phyloP scores from a whole-genome alignment of 2,113 vertebrate genomes.

The Gavia stellata region DNA sequence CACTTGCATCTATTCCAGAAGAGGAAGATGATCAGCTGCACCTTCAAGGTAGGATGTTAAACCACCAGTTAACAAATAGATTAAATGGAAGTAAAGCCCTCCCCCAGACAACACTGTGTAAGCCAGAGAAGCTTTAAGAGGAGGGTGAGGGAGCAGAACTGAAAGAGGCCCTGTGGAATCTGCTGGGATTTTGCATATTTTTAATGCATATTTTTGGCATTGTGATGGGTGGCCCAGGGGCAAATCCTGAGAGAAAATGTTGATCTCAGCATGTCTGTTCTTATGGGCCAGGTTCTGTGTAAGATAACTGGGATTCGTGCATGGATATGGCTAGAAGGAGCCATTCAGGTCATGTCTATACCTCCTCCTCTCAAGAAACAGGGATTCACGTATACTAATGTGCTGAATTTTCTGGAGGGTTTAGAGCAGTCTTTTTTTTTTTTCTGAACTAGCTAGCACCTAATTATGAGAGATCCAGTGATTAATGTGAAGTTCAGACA shows the following conservation, averaged over 20 bases:
- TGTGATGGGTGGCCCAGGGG: not conserved
- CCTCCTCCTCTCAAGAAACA: not conserved
- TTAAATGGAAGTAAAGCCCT: not conserved
- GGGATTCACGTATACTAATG: not conserved
- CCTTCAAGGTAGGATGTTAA: conserved; percentile 49
- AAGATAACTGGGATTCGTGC: not conserved
- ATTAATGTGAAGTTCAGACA: not conserved
- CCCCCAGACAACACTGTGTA: not conserved
- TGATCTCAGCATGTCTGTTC: not conserved
- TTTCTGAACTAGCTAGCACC: not conserved
- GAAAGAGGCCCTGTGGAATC: not conserved
- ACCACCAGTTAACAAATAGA: not conserved
- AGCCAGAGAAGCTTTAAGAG: not conserved
- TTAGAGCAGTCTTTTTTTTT: not conserved
- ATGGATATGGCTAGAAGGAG: not conserved
- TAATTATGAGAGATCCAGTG: not conserved
- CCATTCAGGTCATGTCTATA: not conserved
- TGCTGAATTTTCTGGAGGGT: not conserved
- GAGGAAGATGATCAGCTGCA: not conserved
- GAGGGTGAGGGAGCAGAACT: not conserved
- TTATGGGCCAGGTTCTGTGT: not conserved
- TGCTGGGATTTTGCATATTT: not conserved
- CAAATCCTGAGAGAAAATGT: not conserved
- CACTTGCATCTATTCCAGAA: conserved; percentile 23
- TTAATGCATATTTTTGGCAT: not conserved